These are phyloP conservation scores for Papilio dardanus DNA, from an alignment of 1,140 invertebrate genomes.

Conservation along the genomic window DNA sequence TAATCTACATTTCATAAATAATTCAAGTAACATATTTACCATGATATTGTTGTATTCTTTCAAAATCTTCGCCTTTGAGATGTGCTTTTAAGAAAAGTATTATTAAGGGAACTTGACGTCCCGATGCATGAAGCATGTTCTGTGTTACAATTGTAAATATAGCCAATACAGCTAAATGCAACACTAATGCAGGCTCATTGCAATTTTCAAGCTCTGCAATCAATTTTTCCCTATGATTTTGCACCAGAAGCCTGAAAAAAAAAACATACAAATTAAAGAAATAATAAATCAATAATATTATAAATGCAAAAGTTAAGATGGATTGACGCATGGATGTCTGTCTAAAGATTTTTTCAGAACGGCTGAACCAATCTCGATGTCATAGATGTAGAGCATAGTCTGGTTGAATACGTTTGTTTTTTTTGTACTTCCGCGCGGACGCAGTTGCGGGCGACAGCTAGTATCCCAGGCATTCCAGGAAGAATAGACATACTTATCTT, in stretches of 20 bases:
- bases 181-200: slow-evolving; percentile 90
- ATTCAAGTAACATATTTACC: slow-evolving; percentile 81
- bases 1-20: slow-evolving; percentile 13
- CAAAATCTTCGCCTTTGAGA: slow-evolving; percentile 85
- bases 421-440: no score
- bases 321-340: no score
- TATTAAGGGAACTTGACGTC: slow-evolving; percentile 93
- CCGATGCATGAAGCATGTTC: slow-evolving; percentile 94
- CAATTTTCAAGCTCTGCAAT: slow-evolving; percentile 88
- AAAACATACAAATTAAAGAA: not conserved
- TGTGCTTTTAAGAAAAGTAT: slow-evolving; percentile 88
- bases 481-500: slow-evolving; percentile 67
- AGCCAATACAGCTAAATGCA: slow-evolving; percentile 91
- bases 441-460: no score
- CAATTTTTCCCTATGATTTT: slow-evolving; percentile 91
- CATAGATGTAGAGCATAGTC: no score
- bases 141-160: slow-evolving; percentile 92
- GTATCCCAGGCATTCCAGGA: not conserved
- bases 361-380: no score
- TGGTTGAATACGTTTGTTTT: no score
- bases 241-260: slow-evolving; percentile 82
- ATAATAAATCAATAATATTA: slow-evolving; percentile 21
- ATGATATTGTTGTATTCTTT: slow-evolving; percentile 88
- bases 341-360: no score
- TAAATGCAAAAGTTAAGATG: no score